Evolutionary conservation across 2,113 vertebrate species (phyloP), one percentile per base, ranked within the genome.

Genomic region (Xiphophorus couchianus): DNA sequence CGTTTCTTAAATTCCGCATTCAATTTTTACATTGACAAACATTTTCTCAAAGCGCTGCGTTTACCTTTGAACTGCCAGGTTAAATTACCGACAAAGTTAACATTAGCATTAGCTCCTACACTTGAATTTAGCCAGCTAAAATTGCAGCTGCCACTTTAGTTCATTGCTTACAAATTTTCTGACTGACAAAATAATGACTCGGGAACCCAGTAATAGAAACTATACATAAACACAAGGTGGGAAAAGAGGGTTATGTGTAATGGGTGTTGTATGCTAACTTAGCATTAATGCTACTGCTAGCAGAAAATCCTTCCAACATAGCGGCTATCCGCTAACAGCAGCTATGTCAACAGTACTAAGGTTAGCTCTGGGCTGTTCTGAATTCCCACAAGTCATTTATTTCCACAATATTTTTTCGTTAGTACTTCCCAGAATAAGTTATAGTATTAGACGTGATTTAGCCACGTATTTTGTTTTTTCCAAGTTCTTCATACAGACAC

Each of bases 251-350:
- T 42, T 7, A 1, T 2, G 11, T 0, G 2, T 2, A 19, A 42
- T 11, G 51, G 8, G 0, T 4, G 2, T 3, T 73, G 13, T 31
- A 7, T 58, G 17, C 54, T 10, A 66, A 58, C 6, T 54, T 66
- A 58, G 62, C 42, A 22, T 51, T 9, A 4, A 69, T 64, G 85
- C 69, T 73, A 84, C 82, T 3, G 37, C 64, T 73, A 78, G 64
- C 66, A 63, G 28, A 17, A 31, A 39, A n/a, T 14, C 63, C 35
- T 11, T 66, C 8, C 10, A 22, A 33, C 33, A 15, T 15, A 74
- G 3, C n/a, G 19, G 54, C 51, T 28, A 72, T 28, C 42, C 5
- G 44, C 60, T 69, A 82, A 25, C 44, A 11, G 28, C 25, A 44
- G 75, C 69, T 54, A 64, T 58, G 1, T 27, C 51, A 58, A 58